Conservation (phyloP, 2,888 invertebrate species). For the Drosophila pegasa region DNA sequence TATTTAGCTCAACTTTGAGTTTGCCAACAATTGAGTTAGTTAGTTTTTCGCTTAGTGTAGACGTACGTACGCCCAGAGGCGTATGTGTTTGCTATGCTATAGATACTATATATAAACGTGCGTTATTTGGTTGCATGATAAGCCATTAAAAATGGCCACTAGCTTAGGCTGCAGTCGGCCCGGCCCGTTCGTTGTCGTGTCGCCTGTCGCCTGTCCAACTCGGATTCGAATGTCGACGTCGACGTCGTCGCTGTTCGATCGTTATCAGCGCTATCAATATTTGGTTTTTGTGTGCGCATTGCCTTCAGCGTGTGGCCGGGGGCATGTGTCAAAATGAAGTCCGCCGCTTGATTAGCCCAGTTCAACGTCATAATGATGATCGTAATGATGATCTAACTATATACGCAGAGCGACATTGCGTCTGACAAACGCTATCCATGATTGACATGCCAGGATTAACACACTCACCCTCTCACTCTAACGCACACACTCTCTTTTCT, state of each 20-base stretch:
- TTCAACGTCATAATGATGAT: conserved; percentile 9
- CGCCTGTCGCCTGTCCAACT: conserved; percentile 14
- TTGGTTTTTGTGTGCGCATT: conserved; percentile 60
- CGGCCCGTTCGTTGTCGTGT: conserved; percentile 16
- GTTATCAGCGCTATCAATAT: conserved; percentile 73
- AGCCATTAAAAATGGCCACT: conserved; percentile 79
- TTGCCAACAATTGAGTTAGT: not conserved
- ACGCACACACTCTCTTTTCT: conserved; percentile 12
- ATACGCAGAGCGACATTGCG: conserved; percentile 49
- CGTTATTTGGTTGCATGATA: conserved; percentile 62
- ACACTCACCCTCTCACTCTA: conserved; percentile 28
- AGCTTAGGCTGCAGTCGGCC: conserved; percentile 52
- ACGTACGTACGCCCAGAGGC: not conserved
- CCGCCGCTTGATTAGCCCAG: conserved; percentile 19
- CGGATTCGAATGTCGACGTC: conserved; percentile 9
- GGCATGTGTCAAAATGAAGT: conserved; percentile 77
- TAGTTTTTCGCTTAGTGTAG: conserved; percentile 5
- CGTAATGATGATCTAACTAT: conserved; percentile 7
- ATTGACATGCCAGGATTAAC: conserved; percentile 76
- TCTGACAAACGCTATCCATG: conserved; percentile 57
- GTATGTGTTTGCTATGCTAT: conserved; percentile 7
- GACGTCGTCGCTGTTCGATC: conserved; percentile 50
- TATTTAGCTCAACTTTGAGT: not conserved
- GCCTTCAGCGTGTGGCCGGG: conserved; percentile 22
- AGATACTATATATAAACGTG: conserved; percentile 20